phyloP scores from a whole-genome alignment of 2,888 invertebrate species.

The Bruchidius siliquastri region DNA sequence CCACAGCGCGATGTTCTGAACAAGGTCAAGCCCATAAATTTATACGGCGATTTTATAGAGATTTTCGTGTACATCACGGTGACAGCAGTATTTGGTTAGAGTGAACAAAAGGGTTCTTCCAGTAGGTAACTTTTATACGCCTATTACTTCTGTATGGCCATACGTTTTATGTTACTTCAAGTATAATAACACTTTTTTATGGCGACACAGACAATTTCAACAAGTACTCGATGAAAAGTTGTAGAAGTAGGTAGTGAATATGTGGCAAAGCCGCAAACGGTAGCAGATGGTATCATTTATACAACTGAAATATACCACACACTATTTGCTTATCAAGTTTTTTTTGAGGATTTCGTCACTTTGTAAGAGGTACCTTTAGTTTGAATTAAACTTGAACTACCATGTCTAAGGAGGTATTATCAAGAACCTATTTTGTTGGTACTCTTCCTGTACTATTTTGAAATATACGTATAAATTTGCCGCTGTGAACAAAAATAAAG shows the following conservation, averaged over 20 bases:
- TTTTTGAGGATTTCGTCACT: too few species aligned
- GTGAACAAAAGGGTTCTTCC: conserved; percentile 1
- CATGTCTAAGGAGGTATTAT: too few species aligned
- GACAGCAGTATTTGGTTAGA: conserved; percentile 1
- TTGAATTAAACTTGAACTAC: too few species aligned
- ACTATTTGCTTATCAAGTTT: too few species aligned
- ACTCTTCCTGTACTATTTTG: too few species aligned
- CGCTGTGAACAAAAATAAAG: too few species aligned
- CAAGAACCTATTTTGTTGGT: too few species aligned
- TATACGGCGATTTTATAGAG: conserved; percentile 26
- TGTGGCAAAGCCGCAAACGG: not conserved
- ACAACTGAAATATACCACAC: not conserved
- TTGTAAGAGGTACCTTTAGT: too few species aligned
- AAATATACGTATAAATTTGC: too few species aligned
- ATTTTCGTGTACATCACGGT: conserved; percentile 10
- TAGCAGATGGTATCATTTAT: not conserved
- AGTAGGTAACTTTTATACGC: not conserved
- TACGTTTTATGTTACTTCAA: not conserved
- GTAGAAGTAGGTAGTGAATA: not conserved
- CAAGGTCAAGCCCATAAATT: conserved; percentile 25
- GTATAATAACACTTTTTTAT: not conserved
- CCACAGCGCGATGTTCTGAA: conserved; percentile 10
- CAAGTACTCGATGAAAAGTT: not conserved
- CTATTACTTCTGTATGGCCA: not conserved
- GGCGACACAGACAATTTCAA: not conserved